These are phyloP conservation scores for Charanyca ferruginea DNA, from an alignment of 2,888 invertebrate species.

Conservation along the genomic window DNA sequence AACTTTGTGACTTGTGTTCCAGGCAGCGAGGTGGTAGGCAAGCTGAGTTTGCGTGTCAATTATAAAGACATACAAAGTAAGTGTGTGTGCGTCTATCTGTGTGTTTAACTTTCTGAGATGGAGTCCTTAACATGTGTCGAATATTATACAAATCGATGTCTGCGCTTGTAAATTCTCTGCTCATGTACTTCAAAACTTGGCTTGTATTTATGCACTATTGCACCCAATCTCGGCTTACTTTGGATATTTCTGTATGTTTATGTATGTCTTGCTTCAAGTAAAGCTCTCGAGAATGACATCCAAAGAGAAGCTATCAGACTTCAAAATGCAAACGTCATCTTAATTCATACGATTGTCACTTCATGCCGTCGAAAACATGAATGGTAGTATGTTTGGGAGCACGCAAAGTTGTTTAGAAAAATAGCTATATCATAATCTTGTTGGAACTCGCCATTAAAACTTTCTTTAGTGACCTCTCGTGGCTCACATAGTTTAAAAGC, in stretches of 20 bases:
- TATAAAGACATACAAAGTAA: slow-evolving; percentile 78
- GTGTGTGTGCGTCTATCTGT: slow-evolving; percentile 66
- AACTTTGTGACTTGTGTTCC: slow-evolving; percentile 69
- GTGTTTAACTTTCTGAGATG: slow-evolving; percentile 57
- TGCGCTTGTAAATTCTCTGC: slow-evolving; percentile 50
- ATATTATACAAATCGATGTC: slow-evolving; percentile 56
- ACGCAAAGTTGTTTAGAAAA: slow-evolving; percentile 4
- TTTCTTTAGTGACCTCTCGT: slow-evolving; percentile 18
- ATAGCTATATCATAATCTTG: slow-evolving; percentile 24
- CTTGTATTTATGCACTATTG: slow-evolving; percentile 15
- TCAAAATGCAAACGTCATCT: not conserved
- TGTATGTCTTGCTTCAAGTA: not conserved
- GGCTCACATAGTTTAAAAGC: slow-evolving; percentile 16
- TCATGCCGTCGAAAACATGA: not conserved
- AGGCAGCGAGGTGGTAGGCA: slow-evolving; percentile 84
- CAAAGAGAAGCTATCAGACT: not conserved
- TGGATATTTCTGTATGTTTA: not conserved
- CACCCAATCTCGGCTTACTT: not conserved
- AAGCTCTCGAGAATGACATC: not conserved
- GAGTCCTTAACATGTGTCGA: slow-evolving; percentile 48
- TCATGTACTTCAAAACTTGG: not conserved
- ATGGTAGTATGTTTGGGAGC: not conserved
- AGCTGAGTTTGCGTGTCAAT: slow-evolving; percentile 82
- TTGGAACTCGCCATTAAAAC: slow-evolving; percentile 12
- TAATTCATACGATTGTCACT: not conserved